Evolutionary conservation across 2,888 invertebrate genomes (phyloP), one percentile per base, ranked within the genome.

Genomic region (Pinctada fucata): DNA sequence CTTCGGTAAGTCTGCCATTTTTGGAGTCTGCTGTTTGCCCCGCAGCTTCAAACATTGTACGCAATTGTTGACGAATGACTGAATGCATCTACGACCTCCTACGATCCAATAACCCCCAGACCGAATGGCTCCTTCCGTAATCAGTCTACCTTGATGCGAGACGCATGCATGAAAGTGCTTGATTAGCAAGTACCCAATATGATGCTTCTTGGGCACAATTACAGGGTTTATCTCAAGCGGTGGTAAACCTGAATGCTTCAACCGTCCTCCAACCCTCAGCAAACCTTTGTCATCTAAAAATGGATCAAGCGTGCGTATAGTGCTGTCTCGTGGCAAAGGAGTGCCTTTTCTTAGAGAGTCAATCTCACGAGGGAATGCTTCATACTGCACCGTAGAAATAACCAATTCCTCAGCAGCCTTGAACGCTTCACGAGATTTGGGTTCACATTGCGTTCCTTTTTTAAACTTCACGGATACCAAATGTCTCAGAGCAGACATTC

Each of bases 121-220:
- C 49, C 84, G 31, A 13, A 82, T 58, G 8, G 78, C 75, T 3
- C 80, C 81, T 69, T 84, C 79, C 4, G 84, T 83, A 10, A 84
- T 64, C 10, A 68, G 76, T 8, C 81, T 66, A 13, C 84, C 84
- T 71, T 84, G 82, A 51, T 84, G 84, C 6, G 76, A 3, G 6
- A 82, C 77, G 2, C 51, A 5, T 31, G 50, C 65, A 66, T 83
- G 84, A 69, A 58, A 81, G 72, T 81, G 78, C 8, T 70, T 48
- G 8, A 81, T 63, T 8, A 84, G 48, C 3, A 83, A 68, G 13
- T n/a, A 67, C 4, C 78, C 75, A 8, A 82, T 64, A 66, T 82
- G 81, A 67, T 66, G 31, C 6, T 63, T 68, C 31, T 58, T 64
- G 2, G 82, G 82, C 3, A 77, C 52, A 8, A 70, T 13, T 4